Evolutionary conservation across 23 tunicate genomes (phyloP).

Genomic region (Styela clava): DNA sequence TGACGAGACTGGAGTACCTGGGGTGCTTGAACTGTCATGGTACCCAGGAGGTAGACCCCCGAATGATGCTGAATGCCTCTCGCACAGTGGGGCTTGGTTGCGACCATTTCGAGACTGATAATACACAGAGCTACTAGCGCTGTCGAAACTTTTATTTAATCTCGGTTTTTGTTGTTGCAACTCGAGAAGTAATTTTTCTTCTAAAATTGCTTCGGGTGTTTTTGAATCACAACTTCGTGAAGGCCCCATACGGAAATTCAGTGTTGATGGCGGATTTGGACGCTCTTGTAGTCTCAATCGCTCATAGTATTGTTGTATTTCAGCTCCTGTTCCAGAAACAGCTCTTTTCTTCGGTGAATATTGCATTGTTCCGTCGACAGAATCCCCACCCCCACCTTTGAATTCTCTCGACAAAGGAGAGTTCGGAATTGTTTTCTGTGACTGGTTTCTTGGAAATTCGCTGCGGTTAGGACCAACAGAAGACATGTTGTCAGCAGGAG

Average conservation of each 20-base stretch:
- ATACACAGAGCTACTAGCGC: background rate
- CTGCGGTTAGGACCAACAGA: background rate
- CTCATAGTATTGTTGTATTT: slow-evolving; percentile 13
- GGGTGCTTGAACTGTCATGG: background rate
- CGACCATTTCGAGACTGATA: background rate
- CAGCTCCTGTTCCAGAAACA: background rate
- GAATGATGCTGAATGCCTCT: slow-evolving; percentile 13
- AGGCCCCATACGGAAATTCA: background rate
- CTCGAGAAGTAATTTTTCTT: slow-evolving; percentile 57
- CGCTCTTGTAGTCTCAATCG: slow-evolving; percentile 19
- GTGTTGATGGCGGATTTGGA: slow-evolving; percentile 15
- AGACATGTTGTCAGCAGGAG: slow-evolving; percentile 1
- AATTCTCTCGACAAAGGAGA: background rate
- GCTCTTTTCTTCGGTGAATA: background rate
- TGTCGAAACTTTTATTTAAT: slow-evolving; percentile 1
- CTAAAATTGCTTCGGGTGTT: slow-evolving; percentile 60
- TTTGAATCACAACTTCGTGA: slow-evolving; percentile 2
- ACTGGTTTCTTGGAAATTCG: background rate
- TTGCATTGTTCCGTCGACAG: background rate
- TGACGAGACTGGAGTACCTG: background rate
- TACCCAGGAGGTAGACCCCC: background rate
- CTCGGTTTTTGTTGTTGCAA: slow-evolving; percentile 48
- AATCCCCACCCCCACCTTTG: background rate
- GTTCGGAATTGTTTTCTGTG: background rate
- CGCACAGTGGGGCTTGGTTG: slow-evolving; percentile 10